phyloP scores from a whole-genome alignment of 2,888 invertebrate genomes.

The Rutpela maculata region DNA sequence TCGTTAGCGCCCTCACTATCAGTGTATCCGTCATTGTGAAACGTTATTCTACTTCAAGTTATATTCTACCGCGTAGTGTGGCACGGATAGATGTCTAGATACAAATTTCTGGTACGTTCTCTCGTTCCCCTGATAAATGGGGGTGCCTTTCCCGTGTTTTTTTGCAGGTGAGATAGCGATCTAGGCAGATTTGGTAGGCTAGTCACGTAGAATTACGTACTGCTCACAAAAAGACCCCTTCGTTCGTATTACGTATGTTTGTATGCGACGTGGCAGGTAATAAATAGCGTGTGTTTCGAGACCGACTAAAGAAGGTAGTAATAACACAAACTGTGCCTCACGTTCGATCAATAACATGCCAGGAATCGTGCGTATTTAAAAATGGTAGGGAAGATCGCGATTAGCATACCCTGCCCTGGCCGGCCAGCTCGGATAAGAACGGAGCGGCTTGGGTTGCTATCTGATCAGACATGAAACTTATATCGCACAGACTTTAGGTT shows the following conservation, averaged over 20 bases:
- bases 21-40: background rate
- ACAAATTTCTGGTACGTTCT: conserved; percentile 3
- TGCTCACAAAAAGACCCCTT: conserved; percentile 17
- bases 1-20: too few species aligned
- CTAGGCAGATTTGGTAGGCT: conserved; percentile 23
- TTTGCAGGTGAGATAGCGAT: conserved; percentile 38
- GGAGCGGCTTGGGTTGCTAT: conserved; percentile 26
- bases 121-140: conserved; percentile 6
- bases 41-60: background rate
- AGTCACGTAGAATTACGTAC: conserved; percentile 34
- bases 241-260: conserved; percentile 12
- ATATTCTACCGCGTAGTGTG: background rate
- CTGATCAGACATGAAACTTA: conserved; percentile 36
- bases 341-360: conserved; percentile 35
- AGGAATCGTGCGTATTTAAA: conserved; percentile 38
- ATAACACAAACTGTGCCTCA: conserved; percentile 15
- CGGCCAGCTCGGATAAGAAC: conserved; percentile 12
- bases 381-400: conserved; percentile 39
- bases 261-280: conserved; percentile 27
- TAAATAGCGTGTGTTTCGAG: conserved; percentile 27
- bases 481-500: conserved; percentile 27
- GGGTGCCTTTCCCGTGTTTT: conserved; percentile 15
- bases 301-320: conserved; percentile 19
- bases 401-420: conserved; percentile 33
- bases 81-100: background rate